Evolutionary conservation across 1,140 invertebrate genomes (phyloP).

Genomic region (Delia radicum): DNA sequence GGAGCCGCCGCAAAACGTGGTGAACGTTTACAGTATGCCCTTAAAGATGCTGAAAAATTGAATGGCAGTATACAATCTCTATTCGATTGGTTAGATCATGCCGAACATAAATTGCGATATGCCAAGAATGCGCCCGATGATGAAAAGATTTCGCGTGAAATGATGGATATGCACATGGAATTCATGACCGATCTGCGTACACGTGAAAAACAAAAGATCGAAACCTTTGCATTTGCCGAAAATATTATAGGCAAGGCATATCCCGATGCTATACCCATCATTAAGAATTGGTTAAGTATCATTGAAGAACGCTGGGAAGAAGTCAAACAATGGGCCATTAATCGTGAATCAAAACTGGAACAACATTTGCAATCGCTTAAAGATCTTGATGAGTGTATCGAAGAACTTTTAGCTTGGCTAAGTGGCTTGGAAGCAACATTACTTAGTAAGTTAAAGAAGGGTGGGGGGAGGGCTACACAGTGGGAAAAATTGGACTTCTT

Average conservation of each 20-base stretch:
- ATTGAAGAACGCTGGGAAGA: slow-evolving; percentile 97
- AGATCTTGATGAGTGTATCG: slow-evolving; percentile 83
- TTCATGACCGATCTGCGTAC: slow-evolving; percentile 82
- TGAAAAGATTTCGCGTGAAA: slow-evolving; percentile 78
- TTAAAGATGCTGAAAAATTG: slow-evolving; percentile 83
- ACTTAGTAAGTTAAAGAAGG: slow-evolving; percentile 61
- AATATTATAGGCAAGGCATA: slow-evolving; percentile 88
- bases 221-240: slow-evolving; percentile 84
- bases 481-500: too few species aligned
- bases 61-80: slow-evolving; percentile 92
- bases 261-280: slow-evolving; percentile 89
- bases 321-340: slow-evolving; percentile 81
- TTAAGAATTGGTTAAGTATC: slow-evolving; percentile 97
- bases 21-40: slow-evolving; percentile 77
- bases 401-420: slow-evolving; percentile 93
- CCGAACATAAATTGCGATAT: slow-evolving; percentile 89
- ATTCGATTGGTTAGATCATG: slow-evolving; percentile 93
- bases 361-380: slow-evolving; percentile 76
- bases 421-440: slow-evolving; percentile 84
- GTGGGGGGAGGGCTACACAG: too few species aligned
- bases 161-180: slow-evolving; percentile 78
- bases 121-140: slow-evolving; percentile 87
- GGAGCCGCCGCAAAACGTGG: slow-evolving; percentile 76
- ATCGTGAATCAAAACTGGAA: slow-evolving; percentile 77
- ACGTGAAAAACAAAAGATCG: slow-evolving; percentile 85